Base-by-base conservation (phyloP, 1,140 invertebrate genomes). In the Phenacoccus solenopsis region DNA sequence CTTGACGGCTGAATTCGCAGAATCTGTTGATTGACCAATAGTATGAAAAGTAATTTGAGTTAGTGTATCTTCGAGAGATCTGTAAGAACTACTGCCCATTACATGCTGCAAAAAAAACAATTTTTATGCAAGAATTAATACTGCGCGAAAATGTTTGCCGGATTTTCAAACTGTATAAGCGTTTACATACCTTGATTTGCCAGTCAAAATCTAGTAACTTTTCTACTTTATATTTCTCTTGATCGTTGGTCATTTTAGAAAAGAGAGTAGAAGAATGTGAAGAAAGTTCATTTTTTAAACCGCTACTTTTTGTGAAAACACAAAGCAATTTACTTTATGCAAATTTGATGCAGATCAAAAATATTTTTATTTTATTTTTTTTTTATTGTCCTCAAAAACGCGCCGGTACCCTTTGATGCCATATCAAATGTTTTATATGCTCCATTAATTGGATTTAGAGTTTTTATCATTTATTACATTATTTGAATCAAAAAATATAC, bases 41-140 rank as follows among this genome's bases (percentile, higher is more conserved):
- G 21, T 68, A 28, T 71, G 71, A 20, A 70, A 35, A 28, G 69
- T 21, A 4, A 70, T 20, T 70, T 72, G 69, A 5, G 69, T 32
- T 24, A 70, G 57, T 16, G 69, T 64, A 38, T 70, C 69, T 70
- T 72, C 69, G 35, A 72, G 24, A 25, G 59, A 70, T 9, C 49
- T 69, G 16, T 59, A 69, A 13, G 71, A 20, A 28, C 71, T 71
- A 27, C 71, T 71, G 3, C 71, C 71, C 68, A 71, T 71, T 27
- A 71, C 20, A 69, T 69, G 69, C 71, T 71, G 68, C 13, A 32
- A 32, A 32, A 32, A 32, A 7, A 32, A 32, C 30, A 13, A 32
- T 13, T n/a, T n/a, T 38, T 10, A n/a, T n/a, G n/a, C n/a, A 38
- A 9, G 9, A 38, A 38, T n/a, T 38, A 38, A 38, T 38, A 38